These are phyloP conservation scores for Melanaphis sacchari DNA, from an alignment of 1,140 invertebrate genomes.

Conservation along the genomic window DNA sequence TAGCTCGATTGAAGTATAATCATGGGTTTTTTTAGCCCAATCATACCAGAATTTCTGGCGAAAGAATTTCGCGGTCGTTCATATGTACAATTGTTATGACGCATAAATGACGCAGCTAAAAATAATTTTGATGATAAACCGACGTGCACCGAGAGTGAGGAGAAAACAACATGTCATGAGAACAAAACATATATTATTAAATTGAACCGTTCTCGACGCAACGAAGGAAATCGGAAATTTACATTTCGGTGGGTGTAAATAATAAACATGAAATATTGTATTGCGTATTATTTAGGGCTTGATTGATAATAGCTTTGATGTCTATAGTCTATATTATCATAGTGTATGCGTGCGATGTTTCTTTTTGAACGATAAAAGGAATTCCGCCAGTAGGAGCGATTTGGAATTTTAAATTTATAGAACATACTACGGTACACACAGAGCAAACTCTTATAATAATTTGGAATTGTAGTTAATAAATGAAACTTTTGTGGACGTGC, in stretches of 20 bases:
- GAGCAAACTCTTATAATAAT: neutral
- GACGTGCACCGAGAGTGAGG: too few relatives aligned
- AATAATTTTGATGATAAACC: neutral
- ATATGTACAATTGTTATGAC: neutral
- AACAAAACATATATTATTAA: neutral
- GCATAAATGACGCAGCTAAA: neutral
- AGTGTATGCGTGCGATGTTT: neutral
- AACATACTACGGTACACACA: fast-evolving
- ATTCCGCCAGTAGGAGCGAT: neutral
- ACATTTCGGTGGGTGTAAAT: neutral
- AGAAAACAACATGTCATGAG: neutral
- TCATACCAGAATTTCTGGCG: neutral
- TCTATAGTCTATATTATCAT: too few relatives aligned
- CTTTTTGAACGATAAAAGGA: neutral
- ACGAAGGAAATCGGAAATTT: neutral
- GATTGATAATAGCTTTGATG: neutral
- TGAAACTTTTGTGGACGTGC: neutral
- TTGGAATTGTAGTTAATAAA: neutral
- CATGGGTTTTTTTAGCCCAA: neutral
- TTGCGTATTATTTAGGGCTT: neutral
- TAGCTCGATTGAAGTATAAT: neutral
- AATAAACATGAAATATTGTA: neutral
- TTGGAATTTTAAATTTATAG: neutral
- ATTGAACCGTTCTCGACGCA: neutral
- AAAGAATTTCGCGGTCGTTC: neutral